Conservation (phyloP, 1,140 invertebrate species). For the Drepana arcuata region DNA sequence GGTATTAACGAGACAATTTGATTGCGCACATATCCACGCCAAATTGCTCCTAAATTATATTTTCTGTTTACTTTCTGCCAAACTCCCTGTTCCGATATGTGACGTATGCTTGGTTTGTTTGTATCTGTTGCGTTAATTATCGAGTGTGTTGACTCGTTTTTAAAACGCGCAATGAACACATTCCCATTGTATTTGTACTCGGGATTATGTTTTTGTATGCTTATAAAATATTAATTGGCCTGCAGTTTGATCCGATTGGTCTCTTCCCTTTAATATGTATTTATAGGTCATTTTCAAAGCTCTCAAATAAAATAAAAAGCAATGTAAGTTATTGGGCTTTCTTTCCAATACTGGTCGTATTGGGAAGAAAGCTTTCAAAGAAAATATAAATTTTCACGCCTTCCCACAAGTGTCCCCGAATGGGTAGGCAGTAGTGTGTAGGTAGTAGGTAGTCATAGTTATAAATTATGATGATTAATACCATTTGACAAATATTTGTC, state of each 20-base stretch:
- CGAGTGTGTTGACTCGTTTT: slow-evolving; percentile 36
- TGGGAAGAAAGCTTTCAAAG: background rate
- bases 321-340: too few relatives aligned
- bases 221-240: background rate
- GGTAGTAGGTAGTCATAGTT: too few relatives aligned
- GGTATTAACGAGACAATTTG: slow-evolving; percentile 71
- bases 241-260: background rate
- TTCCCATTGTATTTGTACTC: slow-evolving; percentile 19
- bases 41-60: slow-evolving; percentile 72
- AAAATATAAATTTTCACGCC: too few relatives aligned
- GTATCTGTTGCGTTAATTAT: slow-evolving; percentile 53
- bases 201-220: background rate
- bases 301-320: too few relatives aligned
- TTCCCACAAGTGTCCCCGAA: too few relatives aligned
- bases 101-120: slow-evolving; percentile 27
- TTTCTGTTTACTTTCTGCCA: slow-evolving; percentile 69
- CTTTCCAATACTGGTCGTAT: background rate
- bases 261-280: background rate
- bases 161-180: slow-evolving; percentile 21
- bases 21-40: slow-evolving; percentile 68
- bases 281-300: too few relatives aligned
- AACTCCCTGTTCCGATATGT: slow-evolving; percentile 50
- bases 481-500: too few relatives aligned
- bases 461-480: too few relatives aligned
- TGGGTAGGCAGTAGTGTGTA: too few relatives aligned